Base-by-base conservation (phyloP, 2,888 invertebrate genomes). In the Sarcophaga carnaria region DNA sequence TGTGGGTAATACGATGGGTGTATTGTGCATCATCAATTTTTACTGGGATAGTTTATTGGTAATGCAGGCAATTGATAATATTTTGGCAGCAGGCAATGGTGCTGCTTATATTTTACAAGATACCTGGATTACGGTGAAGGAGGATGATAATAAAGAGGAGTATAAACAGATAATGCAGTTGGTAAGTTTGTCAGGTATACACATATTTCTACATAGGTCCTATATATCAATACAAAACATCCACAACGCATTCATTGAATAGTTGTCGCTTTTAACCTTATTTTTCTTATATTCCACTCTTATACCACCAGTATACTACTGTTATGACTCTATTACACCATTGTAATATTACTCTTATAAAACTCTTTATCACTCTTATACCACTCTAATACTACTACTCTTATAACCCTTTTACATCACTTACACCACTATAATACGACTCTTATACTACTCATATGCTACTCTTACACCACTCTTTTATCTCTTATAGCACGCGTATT, bases 31-130 rank as follows among this genome's bases (percentile, higher is more conserved):
- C 14, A 4, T 66, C 2, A 49, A 54, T 20, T 80, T 80, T 37
- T 80, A 71, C 12, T 80, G 71, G 70, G 79, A 80, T 20, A 4
- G 17, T 20, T 27, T 71, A 1, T 45, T 80, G 37, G 8, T 37
- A 4, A 71, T 49, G 17, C 12, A 2, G 4, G 79, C 59, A 8
- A 64, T 71, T 20, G 71, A 71, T 45, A 37, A 80, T n/a, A 17
- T 54, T 12, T 45, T 64, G 37, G 17, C 11, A 1, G 49, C 71
- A 2, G 71, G 71, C 49, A 80, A 80, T 64, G 20, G 17, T 1
- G n/a, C 79, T 2, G 71, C 63, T 11, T 1, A 10, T 3, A 45
- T 80, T 71, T 62, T 78, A 14, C 60, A 54, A 71, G 45, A 5
- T n/a, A 45, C 67, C n/a, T 45, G 67, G 10, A n/a, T 64, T 20